phyloP scores from a whole-genome alignment of 2,888 invertebrate species.

The Adineta ricciae region DNA sequence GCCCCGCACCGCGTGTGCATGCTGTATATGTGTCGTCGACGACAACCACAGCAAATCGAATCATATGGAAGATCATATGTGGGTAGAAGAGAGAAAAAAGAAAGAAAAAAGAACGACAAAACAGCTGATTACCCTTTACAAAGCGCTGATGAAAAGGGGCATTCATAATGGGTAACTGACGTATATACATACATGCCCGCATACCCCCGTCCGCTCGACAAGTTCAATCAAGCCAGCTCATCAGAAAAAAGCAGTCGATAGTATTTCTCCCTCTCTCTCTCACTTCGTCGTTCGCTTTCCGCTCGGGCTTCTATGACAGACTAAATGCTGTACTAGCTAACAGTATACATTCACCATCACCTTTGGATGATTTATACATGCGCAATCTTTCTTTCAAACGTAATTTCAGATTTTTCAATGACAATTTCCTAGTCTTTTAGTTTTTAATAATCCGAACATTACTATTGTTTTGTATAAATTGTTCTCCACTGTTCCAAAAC shows the following conservation, averaged over 20 bases:
- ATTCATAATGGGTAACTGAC: not conserved
- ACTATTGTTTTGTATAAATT: not conserved
- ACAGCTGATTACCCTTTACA: not conserved
- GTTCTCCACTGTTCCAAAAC: not conserved
- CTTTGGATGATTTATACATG: too few relatives aligned
- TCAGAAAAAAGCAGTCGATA: not conserved
- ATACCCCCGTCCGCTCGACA: not conserved
- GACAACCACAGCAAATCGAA: not conserved
- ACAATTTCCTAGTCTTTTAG: constrained; percentile 2
- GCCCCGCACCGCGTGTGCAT: not conserved
- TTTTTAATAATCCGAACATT: not conserved
- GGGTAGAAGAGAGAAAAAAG: not conserved
- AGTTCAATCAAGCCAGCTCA: not conserved
- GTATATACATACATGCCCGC: not conserved
- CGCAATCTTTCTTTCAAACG: too few relatives aligned
- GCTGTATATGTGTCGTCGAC: not conserved
- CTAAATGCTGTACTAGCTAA: not conserved
- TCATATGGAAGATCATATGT: constrained; percentile 13
- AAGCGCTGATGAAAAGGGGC: not conserved
- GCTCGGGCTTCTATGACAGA: not conserved
- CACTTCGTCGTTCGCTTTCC: not conserved
- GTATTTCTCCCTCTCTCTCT: not conserved
- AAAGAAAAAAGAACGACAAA: not conserved
- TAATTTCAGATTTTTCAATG: not conserved
- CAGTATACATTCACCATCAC: not conserved